Conservation (phyloP, 2,797 vertebrate genomes). For the Enteromius viviparus region DNA sequence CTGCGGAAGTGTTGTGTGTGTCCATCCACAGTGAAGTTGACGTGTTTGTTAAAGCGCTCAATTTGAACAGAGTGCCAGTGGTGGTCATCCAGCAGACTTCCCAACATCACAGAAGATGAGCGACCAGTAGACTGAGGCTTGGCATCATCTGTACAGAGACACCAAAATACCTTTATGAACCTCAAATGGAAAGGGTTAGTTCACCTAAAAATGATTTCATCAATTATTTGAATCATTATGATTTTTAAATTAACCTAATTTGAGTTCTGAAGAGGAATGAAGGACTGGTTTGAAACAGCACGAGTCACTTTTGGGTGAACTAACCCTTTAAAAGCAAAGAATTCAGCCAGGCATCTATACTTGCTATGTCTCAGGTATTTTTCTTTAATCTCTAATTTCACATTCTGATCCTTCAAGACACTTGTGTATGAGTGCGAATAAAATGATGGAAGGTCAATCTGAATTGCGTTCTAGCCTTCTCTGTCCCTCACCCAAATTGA, state of each 20-base stretch:
- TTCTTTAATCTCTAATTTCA: constrained; percentile 32
- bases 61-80: constrained; percentile 94
- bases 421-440: not conserved
- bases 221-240: no score
- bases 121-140: constrained; percentile 77
- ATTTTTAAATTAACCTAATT: not conserved
- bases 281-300: not conserved
- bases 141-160: constrained; percentile 76
- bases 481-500: constrained; percentile 83
- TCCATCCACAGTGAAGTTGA: constrained; percentile 92
- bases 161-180: not conserved
- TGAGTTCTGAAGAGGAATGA: not conserved
- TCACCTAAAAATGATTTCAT: no score
- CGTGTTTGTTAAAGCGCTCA: constrained; percentile 86
- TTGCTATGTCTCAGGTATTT: not conserved
- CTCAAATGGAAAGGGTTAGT: not conserved
- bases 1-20: constrained; percentile 85
- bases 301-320: not conserved
- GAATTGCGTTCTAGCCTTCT: not conserved
- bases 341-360: not conserved
- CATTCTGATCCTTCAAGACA: not conserved
- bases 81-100: constrained; percentile 84
- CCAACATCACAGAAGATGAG: constrained; percentile 63
- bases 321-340: not conserved
- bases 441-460: constrained; percentile 8